Conservation (phyloP, 2,113 vertebrate species). For the Tupaia tana region DNA sequence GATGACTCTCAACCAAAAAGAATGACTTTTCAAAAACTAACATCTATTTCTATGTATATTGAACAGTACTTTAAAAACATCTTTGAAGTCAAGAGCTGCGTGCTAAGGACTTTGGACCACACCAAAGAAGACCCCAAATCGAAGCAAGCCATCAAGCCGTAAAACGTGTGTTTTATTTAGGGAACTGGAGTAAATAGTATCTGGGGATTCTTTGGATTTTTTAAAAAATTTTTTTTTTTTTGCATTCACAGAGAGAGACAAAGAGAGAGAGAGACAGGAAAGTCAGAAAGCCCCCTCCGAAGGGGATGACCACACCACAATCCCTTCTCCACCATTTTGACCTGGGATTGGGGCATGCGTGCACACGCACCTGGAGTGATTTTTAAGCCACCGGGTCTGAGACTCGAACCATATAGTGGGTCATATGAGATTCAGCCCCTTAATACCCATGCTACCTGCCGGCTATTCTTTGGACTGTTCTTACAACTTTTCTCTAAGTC, state of each 20-base stretch:
- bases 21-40: background rate
- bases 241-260: too few species aligned
- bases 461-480: background rate
- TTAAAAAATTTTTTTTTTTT: too few species aligned
- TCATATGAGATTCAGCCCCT: too few species aligned
- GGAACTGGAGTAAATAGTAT: background rate
- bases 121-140: background rate
- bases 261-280: too few species aligned
- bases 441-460: too few species aligned
- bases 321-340: too few species aligned
- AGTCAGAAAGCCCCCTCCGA: too few species aligned
- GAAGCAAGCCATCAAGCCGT: background rate
- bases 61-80: constrained; percentile 10
- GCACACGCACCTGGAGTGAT: too few species aligned
- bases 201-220: background rate
- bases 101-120: background rate
- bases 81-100: background rate
- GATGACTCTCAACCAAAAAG: background rate
- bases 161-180: constrained; percentile 6
- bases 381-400: too few species aligned
- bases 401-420: too few species aligned
- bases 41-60: constrained; percentile 20
- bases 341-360: too few species aligned
- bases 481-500: background rate
- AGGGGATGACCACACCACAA: too few species aligned